Percentiles rank a stretch among this genome's conserved stretches.
phyloP scores from a whole-genome alignment of 2,797 vertebrate genomes.

The Cryptoblepharus egeriae region DNA sequence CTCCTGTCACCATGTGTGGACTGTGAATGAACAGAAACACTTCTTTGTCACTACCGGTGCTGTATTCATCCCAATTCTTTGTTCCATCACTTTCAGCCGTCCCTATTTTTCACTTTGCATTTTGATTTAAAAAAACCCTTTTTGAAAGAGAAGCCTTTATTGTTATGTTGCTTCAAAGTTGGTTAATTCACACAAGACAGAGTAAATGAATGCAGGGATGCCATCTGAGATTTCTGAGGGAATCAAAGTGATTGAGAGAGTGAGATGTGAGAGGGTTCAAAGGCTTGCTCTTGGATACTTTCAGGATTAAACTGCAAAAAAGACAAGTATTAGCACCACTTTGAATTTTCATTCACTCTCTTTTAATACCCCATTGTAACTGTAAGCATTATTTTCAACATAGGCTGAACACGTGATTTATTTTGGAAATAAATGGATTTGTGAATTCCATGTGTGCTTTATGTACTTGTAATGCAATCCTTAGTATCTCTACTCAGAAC shows the following conservation, averaged over 20 bases:
- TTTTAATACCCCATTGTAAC: not conserved
- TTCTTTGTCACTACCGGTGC: not conserved
- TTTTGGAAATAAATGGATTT: not conserved
- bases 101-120: not conserved
- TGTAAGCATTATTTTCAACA: not conserved
- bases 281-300: not conserved
- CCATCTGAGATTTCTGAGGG: not conserved
- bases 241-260: not conserved
- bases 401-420: not conserved
- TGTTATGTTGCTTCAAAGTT: slow-evolving; percentile 17
- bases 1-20: slow-evolving; percentile 5
- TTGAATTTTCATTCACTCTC: too few relatives aligned
- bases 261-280: not conserved
- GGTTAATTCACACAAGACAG: not conserved
- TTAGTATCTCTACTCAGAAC: too few relatives aligned
- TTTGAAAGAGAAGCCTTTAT: not conserved
- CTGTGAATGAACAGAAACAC: not conserved
- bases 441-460: not conserved
- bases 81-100: not conserved
- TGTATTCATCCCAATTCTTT: slow-evolving; percentile 5
- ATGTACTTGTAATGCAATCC: not conserved
- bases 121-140: not conserved
- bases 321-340: too few relatives aligned
- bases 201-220: not conserved
- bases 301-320: not conserved